A percentile compares a stretch with the other conserved stretches of the same genome.
Evolutionary conservation across 1,140 invertebrate genomes (phyloP).

Genomic region (Nixonia krombeini): DNA sequence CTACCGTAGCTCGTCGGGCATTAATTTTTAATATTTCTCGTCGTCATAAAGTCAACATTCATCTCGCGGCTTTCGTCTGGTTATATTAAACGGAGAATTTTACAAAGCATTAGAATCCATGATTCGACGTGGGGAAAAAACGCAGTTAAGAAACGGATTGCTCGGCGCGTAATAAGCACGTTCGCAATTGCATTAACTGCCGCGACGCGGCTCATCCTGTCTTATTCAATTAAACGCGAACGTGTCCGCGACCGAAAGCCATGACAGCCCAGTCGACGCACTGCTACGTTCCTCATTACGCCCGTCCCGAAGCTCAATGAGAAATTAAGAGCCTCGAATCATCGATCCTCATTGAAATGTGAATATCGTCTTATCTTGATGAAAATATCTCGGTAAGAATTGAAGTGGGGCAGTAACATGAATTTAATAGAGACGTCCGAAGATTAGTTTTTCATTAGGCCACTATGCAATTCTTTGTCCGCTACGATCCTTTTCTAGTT

Average conservation of each 20-base stretch:
- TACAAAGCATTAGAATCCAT: slow-evolving; percentile 29
- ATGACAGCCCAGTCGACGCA: slow-evolving; percentile 44
- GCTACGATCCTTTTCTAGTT: too few species aligned
- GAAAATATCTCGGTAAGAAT: too few species aligned
- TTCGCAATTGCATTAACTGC: slow-evolving; percentile 50
- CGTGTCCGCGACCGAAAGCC: slow-evolving; percentile 48
- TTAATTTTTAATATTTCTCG: slow-evolving; percentile 30
- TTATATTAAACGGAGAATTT: slow-evolving; percentile 42
- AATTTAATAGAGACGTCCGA: too few species aligned
- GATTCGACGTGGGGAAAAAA: slow-evolving; percentile 25
- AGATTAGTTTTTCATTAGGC: too few species aligned
- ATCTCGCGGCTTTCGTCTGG: slow-evolving; percentile 25
- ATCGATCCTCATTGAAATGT: too few species aligned
- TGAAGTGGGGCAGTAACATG: too few species aligned
- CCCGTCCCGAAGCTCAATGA: slow-evolving; percentile 50
- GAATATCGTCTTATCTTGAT: too few species aligned
- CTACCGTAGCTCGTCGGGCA: slow-evolving; percentile 1
- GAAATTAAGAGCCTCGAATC: slow-evolving; percentile 48
- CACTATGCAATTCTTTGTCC: too few species aligned
- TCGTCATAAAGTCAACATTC: slow-evolving; percentile 35
- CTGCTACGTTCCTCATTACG: slow-evolving; percentile 49
- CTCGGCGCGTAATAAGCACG: slow-evolving; percentile 39
- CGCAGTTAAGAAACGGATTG: slow-evolving; percentile 10
- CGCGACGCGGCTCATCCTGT: slow-evolving; percentile 44
- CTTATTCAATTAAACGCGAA: slow-evolving; percentile 55